Conservation (phyloP, 2,113 vertebrate genomes). For the Crocuta crocuta region DNA sequence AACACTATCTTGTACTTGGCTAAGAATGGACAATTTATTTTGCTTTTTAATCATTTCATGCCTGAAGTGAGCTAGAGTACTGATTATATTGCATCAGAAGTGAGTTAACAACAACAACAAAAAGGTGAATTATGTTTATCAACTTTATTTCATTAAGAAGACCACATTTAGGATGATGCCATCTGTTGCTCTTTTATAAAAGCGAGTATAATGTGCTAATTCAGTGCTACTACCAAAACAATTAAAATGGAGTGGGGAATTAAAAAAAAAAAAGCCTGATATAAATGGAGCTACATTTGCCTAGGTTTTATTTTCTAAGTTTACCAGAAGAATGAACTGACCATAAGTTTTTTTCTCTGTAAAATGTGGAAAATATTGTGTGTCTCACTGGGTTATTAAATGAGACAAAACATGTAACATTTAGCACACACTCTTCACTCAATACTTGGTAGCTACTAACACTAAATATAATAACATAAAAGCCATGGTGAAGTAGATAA, state of each 20-base stretch:
- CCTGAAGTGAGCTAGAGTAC: not conserved
- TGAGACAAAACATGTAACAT: not conserved
- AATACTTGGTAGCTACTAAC: not conserved
- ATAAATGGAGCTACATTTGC: not conserved
- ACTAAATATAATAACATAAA: slow-evolving; percentile 30
- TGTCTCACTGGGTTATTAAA: not conserved
- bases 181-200: slow-evolving; percentile 65
- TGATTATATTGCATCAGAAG: slow-evolving; percentile 50
- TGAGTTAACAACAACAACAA: not conserved
- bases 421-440: not conserved
- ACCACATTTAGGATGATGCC: slow-evolving; percentile 53
- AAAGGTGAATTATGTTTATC: slow-evolving; percentile 64
- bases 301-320: not conserved
- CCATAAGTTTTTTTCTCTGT: not conserved
- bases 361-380: not conserved
- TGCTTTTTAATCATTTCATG: slow-evolving; percentile 11
- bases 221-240: not conserved
- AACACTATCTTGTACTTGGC: not conserved
- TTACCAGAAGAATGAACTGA: not conserved
- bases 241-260: slow-evolving; percentile 8
- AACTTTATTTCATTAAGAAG: slow-evolving; percentile 43
- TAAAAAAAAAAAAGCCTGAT: slow-evolving; percentile 3
- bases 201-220: not conserved
- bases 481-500: not conserved
- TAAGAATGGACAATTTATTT: slow-evolving; percentile 21